Percentiles rank a stretch among this genome's conserved stretches.
Conservation (phyloP, 2,888 invertebrate genomes). For the Agrilus biguttatus region DNA sequence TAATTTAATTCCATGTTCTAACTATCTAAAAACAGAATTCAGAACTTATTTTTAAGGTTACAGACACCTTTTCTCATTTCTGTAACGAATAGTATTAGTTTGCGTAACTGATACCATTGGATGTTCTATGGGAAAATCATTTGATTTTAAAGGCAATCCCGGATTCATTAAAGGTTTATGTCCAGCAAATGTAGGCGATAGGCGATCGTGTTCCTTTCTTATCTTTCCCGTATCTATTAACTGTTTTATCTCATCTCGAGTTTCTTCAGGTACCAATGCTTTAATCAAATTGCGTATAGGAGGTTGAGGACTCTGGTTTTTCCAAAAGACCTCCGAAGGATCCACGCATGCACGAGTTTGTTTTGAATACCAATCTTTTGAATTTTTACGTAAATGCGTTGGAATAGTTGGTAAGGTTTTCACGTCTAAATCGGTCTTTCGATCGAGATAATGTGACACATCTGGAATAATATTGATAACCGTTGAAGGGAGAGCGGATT, state of each 20-base stretch:
- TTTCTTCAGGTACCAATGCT: slow-evolving; percentile 18
- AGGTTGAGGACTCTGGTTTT: slow-evolving; percentile 19
- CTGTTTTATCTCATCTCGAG: slow-evolving; percentile 19
- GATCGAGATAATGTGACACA: neutral
- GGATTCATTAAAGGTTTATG: slow-evolving; percentile 20
- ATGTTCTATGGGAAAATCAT: slow-evolving; percentile 19
- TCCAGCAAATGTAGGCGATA: slow-evolving; percentile 24
- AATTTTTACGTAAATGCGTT: slow-evolving; percentile 13
- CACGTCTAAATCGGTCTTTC: slow-evolving; percentile 4
- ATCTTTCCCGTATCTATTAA: slow-evolving; percentile 22
- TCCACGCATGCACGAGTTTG: slow-evolving; percentile 23
- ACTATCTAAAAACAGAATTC: too few species aligned
- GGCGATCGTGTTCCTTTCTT: slow-evolving; percentile 24
- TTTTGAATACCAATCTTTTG: slow-evolving; percentile 24
- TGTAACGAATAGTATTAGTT: slow-evolving; percentile 17
- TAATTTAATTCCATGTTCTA: too few species aligned
- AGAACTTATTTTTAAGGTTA: too few species aligned
- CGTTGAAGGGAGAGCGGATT: slow-evolving; percentile 14
- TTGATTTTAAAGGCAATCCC: slow-evolving; percentile 20
- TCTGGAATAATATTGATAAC: neutral
- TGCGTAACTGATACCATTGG: slow-evolving; percentile 23
- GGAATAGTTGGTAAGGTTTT: slow-evolving; percentile 14
- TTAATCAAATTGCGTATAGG: slow-evolving; percentile 20
- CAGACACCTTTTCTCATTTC: too few species aligned
- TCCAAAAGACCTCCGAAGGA: slow-evolving; percentile 23